Conservation (phyloP, 2,888 invertebrate genomes). For the Cryptophagus acutangulus region DNA sequence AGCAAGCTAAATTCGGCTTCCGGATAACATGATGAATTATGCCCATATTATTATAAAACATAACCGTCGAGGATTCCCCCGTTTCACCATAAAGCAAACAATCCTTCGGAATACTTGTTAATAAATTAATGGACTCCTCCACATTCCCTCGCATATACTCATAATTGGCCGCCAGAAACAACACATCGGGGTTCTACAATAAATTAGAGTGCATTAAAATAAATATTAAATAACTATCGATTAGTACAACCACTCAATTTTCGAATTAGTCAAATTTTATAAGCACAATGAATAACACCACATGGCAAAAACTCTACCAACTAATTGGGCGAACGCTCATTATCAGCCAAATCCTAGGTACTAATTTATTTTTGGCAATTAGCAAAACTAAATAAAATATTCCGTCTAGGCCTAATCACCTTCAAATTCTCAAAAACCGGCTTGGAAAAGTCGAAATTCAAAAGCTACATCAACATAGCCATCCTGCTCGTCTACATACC, state of each 20-base stretch:
- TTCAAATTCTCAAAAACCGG: slow-evolving; percentile 4
- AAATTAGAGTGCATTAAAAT: too few relatives aligned
- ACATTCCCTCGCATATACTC: slow-evolving; percentile 62
- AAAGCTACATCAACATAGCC: not conserved
- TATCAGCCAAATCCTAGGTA: too few relatives aligned
- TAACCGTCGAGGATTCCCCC: slow-evolving; percentile 58
- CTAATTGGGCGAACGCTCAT: not conserved
- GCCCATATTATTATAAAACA: slow-evolving; percentile 78
- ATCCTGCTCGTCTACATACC: slow-evolving; percentile 3
- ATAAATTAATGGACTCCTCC: slow-evolving; percentile 57
- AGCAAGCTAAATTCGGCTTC: slow-evolving; percentile 73
- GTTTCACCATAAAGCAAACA: slow-evolving; percentile 49
- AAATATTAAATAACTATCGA: too few relatives aligned
- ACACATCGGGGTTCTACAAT: slow-evolving; percentile 50
- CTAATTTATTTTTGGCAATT: too few relatives aligned
- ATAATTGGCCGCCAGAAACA: slow-evolving; percentile 59
- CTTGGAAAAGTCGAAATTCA: slow-evolving; percentile 7
- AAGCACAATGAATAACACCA: too few relatives aligned
- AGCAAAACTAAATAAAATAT: too few relatives aligned
- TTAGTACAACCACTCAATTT: too few relatives aligned
- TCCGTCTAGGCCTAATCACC: slow-evolving; percentile 1
- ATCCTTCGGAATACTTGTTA: slow-evolving; percentile 50
- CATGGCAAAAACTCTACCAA: slow-evolving; percentile 1
- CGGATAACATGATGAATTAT: slow-evolving; percentile 75
- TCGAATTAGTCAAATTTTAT: too few relatives aligned